Conservation (phyloP, 1,140 invertebrate genomes). For the Ostrea edulis region DNA sequence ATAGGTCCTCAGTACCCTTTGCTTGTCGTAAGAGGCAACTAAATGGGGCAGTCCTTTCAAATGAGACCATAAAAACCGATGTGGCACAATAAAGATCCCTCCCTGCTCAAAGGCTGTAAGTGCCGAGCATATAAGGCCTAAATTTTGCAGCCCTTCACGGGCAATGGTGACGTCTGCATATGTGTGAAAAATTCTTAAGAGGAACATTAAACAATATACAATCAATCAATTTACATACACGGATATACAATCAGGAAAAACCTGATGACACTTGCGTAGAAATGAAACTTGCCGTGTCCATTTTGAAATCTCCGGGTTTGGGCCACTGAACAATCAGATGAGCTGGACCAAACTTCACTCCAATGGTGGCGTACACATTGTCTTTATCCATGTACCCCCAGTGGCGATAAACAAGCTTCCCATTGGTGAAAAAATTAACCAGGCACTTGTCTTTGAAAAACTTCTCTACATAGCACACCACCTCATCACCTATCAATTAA, state of each 20-base stretch:
- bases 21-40: no score
- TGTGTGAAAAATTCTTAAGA: no score
- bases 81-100: no score
- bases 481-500: conserved; percentile 43
- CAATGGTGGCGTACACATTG: conserved; percentile 40
- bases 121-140: no score
- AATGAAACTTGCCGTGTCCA: not conserved
- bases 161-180: no score
- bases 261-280: not conserved
- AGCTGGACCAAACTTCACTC: conserved; percentile 41
- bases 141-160: no score
- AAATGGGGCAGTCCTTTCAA: no score
- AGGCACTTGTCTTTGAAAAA: conserved; percentile 42
- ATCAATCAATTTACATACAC: not conserved
- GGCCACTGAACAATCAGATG: conserved; percentile 43
- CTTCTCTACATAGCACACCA: conserved; percentile 39
- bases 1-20: no score
- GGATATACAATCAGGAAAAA: not conserved
- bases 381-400: conserved; percentile 36
- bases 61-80: no score
- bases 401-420: conserved; percentile 24
- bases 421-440: conserved; percentile 47
- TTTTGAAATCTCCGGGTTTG: conserved; percentile 3
- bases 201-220: no score
- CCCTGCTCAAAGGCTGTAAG: no score